Evolutionary conservation across 2,888 invertebrate species (phyloP), one percentile per base, ranked within the genome.

Genomic region (Ochlodes sylvanus): DNA sequence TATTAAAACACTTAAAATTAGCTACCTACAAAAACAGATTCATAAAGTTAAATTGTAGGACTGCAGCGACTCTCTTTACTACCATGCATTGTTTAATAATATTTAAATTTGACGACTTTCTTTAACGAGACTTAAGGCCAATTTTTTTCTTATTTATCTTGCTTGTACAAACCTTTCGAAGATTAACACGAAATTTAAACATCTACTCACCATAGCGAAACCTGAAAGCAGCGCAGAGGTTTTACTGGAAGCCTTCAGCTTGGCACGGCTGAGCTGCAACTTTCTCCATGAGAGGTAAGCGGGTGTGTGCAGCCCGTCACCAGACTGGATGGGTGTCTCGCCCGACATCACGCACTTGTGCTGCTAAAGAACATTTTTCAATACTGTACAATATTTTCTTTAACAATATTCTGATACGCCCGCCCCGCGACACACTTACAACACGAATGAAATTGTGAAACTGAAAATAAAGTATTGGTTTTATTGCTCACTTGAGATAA

Each of bases 231-330:
- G 93, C 0, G 99, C 99, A 0, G 99, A 99, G 0, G 99, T 99
- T 87, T 99, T 97, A 89, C 98, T 99, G 63, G 98, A 98, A 0
- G 99, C 99, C 92, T 99, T 99, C 78, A 99, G 95, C 91, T 99
- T 99, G 65, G 99, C 99, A 73, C 98, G 95, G 84, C 98, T 98
- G 66, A 99, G 95, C 86, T 99, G 99, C 41, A 99, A 92, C 85
- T 98, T 98, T 76, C 98, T 94, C 98, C 98, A 98, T 52, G 97
- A 97, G 61, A 97, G 91, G 82, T 97, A 97, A n/a, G 96, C 96
- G 17, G 97, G 96, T 12, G 97, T 97, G 83, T 97, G 97, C 27
- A 97, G 93, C 69, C 95, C 96, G 84, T 97, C 97, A 21, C 95
- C 96, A 6, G 95, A 94, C 76, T 97, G 97, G 94, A 97, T 96